phyloP scores from a whole-genome alignment of 1,140 invertebrate genomes.

The Saccostrea cuccullata region DNA sequence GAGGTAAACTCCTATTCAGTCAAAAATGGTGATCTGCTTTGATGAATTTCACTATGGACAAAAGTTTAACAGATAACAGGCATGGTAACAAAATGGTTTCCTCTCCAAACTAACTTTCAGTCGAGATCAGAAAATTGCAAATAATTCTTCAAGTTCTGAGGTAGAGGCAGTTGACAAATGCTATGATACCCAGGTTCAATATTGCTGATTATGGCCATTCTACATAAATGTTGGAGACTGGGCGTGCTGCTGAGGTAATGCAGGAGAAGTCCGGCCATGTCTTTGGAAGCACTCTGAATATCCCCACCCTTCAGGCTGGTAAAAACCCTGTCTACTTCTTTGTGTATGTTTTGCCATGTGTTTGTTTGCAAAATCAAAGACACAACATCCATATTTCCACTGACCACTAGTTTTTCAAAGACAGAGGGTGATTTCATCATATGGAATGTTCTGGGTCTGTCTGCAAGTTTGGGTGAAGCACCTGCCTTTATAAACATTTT shows the following conservation, averaged over 20 bases:
- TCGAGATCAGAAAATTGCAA: conserved; percentile 1
- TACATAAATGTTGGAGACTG: conserved; percentile 15
- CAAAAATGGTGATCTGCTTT: neutral
- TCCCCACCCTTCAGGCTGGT: neutral
- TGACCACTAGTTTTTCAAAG: neutral
- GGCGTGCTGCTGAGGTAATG: neutral
- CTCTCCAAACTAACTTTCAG: neutral
- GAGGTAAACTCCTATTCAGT: too few species aligned
- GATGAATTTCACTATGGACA: neutral
- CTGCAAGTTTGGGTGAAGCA: neutral
- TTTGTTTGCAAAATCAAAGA: conserved; percentile 3
- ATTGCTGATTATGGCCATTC: neutral
- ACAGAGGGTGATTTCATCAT: neutral
- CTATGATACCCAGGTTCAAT: neutral
- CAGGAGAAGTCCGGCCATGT: neutral
- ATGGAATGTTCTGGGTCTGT: neutral
- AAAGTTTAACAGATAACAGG: neutral
- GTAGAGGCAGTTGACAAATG: conserved; percentile 14
- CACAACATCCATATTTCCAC: conserved; percentile 2
- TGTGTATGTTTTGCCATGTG: neutral
- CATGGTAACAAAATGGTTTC: neutral
- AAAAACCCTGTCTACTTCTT: neutral
- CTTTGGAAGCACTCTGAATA: conserved; percentile 10
- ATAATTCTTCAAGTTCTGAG: conserved; percentile 24
- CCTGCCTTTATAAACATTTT: conserved; percentile 15